Conservation (phyloP, 2,113 vertebrate species). For the Poecile atricapillus region DNA sequence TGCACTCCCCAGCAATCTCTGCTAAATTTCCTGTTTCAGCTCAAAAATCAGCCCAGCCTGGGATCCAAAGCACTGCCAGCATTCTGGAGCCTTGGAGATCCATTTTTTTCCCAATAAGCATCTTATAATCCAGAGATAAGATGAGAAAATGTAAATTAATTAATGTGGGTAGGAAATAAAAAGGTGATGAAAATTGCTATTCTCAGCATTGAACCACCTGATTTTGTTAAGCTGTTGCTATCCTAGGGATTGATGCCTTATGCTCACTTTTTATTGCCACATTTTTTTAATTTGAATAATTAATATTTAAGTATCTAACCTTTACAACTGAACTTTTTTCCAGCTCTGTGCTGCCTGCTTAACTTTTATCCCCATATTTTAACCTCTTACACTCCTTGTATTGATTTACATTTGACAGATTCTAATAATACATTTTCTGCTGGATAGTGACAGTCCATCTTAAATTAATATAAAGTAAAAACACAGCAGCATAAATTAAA, state of each 20-base stretch:
- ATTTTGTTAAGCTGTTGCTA: background rate
- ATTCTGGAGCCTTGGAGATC: background rate
- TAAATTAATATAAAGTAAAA: background rate
- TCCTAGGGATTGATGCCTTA: background rate
- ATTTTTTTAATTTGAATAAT: background rate
- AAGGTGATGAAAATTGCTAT: background rate
- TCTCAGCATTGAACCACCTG: background rate
- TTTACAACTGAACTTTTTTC: background rate
- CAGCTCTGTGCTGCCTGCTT: background rate
- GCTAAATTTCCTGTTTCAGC: background rate
- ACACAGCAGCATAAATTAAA: background rate
- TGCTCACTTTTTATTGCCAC: background rate
- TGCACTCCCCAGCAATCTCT: background rate
- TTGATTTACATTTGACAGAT: background rate
- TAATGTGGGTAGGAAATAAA: background rate
- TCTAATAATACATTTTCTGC: background rate
- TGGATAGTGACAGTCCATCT: background rate
- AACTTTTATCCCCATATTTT: background rate
- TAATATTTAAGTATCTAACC: background rate
- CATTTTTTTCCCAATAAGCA: background rate
- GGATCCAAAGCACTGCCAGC: background rate
- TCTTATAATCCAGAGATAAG: background rate
- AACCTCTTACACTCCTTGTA: background rate
- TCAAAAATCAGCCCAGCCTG: background rate
- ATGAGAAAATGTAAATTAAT: background rate